Base-by-base conservation (phyloP, 2,888 invertebrate genomes). In the Ochlodes sylvanus region DNA sequence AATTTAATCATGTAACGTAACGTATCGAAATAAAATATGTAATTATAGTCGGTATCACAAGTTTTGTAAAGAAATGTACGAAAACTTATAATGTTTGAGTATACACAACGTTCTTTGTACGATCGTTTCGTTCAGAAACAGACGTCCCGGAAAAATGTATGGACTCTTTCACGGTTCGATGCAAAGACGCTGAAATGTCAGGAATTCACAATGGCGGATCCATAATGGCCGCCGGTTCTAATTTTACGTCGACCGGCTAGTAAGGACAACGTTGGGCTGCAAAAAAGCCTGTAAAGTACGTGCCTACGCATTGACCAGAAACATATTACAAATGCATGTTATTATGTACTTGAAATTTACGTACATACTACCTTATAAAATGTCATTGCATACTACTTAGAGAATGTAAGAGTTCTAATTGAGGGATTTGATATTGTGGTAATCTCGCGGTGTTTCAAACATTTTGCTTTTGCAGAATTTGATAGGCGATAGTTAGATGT, bases 141-240 rank as follows among this genome's bases (percentile, higher is more conserved):
- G 52, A 27, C 15, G 56, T 63, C 15, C 47, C 63, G 63, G 63
- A 68, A 76, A 75, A 74, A 64, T 63, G 17, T 61, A 67, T 63
- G 42, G 63, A 65, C 68, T 55, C 66, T 71, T 72, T 75, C 69
- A 76, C 65, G 71, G 63, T 69, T 70, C 69, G 68, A 42, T 71
- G 70, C 70, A 68, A 65, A 68, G 55, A 61, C 60, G 64, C 62
- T 71, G 50, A 71, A 73, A 72, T 68, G 68, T 69, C 63, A 69
- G 54, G 70, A 70, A 72, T 70, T 69, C 63, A 69, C 68, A 61
- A 70, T 62, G 61, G 61, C 77, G 77, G 79, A 81, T 47, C 69
- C 66, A 69, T 61, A 70, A 69, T 71, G 65, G 68, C 68, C 56
- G 69, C 58, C 58, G 44, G 27, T 60, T 62, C 50, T 52, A 50